Conservation (phyloP, 1,140 invertebrate species). For the Drosophila elegans region DNA sequence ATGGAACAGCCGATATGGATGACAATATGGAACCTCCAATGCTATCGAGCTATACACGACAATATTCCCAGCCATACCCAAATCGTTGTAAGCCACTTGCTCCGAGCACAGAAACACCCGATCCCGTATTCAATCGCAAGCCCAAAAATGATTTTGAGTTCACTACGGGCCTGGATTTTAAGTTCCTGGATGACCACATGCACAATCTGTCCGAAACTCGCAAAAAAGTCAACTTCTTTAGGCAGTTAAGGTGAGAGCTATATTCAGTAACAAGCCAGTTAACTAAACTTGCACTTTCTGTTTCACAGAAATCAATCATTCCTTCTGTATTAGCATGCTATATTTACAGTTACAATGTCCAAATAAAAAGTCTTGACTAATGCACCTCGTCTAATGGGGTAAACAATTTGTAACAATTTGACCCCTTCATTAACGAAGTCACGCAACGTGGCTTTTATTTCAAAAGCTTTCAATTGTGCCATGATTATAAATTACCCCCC, state of each 20-base stretch:
- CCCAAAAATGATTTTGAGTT: constrained; percentile 68
- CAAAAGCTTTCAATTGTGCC: constrained; percentile 29
- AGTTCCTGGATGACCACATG: constrained; percentile 73
- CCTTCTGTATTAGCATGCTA: constrained; percentile 44
- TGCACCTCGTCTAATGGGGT: neutral
- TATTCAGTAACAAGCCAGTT: neutral
- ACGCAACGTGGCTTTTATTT: constrained; percentile 22
- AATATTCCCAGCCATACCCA: constrained; percentile 50
- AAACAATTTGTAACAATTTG: constrained; percentile 62
- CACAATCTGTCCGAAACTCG: constrained; percentile 53
- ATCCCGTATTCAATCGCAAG: constrained; percentile 59
- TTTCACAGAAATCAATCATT: constrained; percentile 59
- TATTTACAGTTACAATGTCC: neutral
- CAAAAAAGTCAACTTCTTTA: constrained; percentile 63
- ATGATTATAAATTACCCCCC: constrained; percentile 62
- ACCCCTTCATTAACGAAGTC: constrained; percentile 42
- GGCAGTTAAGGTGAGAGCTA: constrained; percentile 50
- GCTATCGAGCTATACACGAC: constrained; percentile 51
- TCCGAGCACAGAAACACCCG: constrained; percentile 36
- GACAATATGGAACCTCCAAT: constrained; percentile 46
- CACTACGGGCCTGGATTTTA: constrained; percentile 51
- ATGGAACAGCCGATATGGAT: constrained; percentile 29
- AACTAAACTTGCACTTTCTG: neutral
- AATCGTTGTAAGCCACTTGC: constrained; percentile 32
- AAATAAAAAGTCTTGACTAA: constrained; percentile 11